Evolutionary conservation across 1,140 invertebrate genomes (phyloP).

Genomic region (Euura saliciscinereae): DNA sequence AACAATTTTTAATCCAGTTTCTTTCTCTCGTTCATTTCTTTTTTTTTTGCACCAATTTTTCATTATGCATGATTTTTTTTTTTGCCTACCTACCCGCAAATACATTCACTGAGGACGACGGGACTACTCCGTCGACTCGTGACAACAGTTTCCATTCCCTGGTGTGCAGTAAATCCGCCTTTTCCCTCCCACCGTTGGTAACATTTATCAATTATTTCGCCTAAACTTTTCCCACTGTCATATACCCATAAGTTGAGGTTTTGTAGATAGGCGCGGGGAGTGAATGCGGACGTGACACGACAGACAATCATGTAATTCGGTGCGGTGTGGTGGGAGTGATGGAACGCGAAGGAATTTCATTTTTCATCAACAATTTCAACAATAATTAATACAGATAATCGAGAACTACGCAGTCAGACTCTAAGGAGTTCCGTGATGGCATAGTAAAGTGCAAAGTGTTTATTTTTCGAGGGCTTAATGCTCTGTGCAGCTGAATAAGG

Average conservation of each 20-base stretch:
- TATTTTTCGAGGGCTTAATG: no score
- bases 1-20: no score
- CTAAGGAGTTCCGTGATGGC: no score
- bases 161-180: neutral
- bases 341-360: neutral
- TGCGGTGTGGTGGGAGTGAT: conserved; percentile 12
- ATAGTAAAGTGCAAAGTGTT: no score
- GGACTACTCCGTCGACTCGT: neutral
- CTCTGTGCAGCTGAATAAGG: neutral
- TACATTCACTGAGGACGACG: neutral
- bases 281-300: conserved; percentile 30
- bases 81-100: neutral
- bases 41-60: no score
- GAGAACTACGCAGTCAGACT: no score
- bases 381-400: no score
- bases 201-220: conserved; percentile 54
- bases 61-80: no score
- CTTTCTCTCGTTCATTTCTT: no score
- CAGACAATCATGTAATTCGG: conserved; percentile 48
- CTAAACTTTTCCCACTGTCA: conserved; percentile 39
- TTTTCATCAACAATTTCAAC: no score
- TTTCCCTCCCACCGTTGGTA: neutral
- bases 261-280: neutral
- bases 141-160: conserved; percentile 5
- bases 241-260: no score